Conservation (phyloP, 2,888 invertebrate species). For the Apodemia mormo region DNA sequence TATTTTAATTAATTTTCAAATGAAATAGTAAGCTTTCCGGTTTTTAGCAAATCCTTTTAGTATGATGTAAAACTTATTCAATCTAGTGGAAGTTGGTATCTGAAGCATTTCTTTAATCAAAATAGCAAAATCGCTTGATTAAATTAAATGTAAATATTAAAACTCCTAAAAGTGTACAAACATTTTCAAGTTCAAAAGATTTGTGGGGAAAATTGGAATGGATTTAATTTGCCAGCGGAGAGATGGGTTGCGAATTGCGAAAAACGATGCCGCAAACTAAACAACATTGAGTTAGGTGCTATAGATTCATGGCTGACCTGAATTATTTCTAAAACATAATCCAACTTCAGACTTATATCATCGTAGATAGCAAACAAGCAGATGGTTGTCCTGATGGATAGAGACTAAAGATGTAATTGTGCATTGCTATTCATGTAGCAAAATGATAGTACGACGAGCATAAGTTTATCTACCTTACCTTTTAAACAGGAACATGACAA, state of each 20-base stretch:
- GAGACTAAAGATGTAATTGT: too few relatives aligned
- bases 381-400: too few relatives aligned
- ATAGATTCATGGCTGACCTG: constrained; percentile 1
- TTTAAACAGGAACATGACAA: too few relatives aligned
- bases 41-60: not conserved
- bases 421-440: too few relatives aligned
- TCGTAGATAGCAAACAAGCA: too few relatives aligned
- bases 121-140: constrained; percentile 3
- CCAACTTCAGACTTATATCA: too few relatives aligned
- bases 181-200: constrained; percentile 15
- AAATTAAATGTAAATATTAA: constrained; percentile 14
- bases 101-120: constrained; percentile 5
- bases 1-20: constrained; percentile 3
- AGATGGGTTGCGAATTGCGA: not conserved
- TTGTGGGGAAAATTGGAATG: constrained; percentile 4
- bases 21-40: not conserved
- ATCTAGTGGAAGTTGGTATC: not conserved
- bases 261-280: not conserved
- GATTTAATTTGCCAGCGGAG: constrained; percentile 6
- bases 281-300: constrained; percentile 3
- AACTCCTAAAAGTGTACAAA: constrained; percentile 12
- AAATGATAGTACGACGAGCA: too few relatives aligned
- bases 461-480: too few relatives aligned
- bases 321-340: too few relatives aligned
- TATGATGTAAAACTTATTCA: not conserved